Percentiles rank a stretch among this genome's conserved stretches.
phyloP scores from a whole-genome alignment of 2,797 vertebrate genomes.

The Thalassophryne amazonica region DNA sequence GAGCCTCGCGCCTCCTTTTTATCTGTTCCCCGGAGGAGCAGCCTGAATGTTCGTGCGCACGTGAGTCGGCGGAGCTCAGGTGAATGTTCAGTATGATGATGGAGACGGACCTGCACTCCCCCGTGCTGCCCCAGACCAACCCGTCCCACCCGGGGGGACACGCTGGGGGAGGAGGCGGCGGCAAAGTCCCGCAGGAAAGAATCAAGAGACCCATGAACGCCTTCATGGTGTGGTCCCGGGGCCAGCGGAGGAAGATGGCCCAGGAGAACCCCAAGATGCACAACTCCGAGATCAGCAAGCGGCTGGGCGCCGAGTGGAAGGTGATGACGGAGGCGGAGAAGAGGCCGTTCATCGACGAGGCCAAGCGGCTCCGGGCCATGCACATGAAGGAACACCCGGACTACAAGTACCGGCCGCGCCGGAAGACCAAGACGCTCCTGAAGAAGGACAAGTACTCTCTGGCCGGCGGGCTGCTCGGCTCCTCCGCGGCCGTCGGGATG shows the following conservation, averaged over 20 bases:
- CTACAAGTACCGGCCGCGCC: slow-evolving; percentile 96
- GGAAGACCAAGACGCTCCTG: slow-evolving; percentile 96
- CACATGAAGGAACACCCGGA: slow-evolving; percentile 99
- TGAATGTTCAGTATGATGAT: slow-evolving; percentile 99
- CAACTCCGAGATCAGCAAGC: slow-evolving; percentile 90
- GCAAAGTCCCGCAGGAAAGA: slow-evolving; percentile 86
- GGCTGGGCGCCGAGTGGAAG: slow-evolving; percentile 88
- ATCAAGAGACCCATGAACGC: slow-evolving; percentile 86
- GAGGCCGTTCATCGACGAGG: slow-evolving; percentile 97
- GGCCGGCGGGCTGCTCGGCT: slow-evolving; percentile 88
- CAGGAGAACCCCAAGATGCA: slow-evolving; percentile 92
- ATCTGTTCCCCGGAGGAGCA: slow-evolving; percentile 21
- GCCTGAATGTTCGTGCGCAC: slow-evolving; percentile 60
- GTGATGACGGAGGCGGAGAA: slow-evolving; percentile 97
- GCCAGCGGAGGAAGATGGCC: slow-evolving; percentile 87
- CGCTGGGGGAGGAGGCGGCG: slow-evolving; percentile 73
- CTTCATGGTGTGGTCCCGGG: slow-evolving; percentile 84
- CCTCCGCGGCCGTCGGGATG: slow-evolving; percentile 76
- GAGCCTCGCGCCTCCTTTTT: neutral
- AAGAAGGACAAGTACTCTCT: slow-evolving; percentile 98
- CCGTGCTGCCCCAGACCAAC: slow-evolving; percentile 84
- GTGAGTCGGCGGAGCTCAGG: slow-evolving; percentile 66
- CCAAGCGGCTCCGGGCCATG: slow-evolving; percentile 93
- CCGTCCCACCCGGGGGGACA: slow-evolving; percentile 86
- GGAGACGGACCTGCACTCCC: slow-evolving; percentile 95